Percentiles rank a stretch among this genome's conserved stretches.
phyloP scores from a whole-genome alignment of 2,797 vertebrate species.

The Schizopygopsis pylzovi region DNA sequence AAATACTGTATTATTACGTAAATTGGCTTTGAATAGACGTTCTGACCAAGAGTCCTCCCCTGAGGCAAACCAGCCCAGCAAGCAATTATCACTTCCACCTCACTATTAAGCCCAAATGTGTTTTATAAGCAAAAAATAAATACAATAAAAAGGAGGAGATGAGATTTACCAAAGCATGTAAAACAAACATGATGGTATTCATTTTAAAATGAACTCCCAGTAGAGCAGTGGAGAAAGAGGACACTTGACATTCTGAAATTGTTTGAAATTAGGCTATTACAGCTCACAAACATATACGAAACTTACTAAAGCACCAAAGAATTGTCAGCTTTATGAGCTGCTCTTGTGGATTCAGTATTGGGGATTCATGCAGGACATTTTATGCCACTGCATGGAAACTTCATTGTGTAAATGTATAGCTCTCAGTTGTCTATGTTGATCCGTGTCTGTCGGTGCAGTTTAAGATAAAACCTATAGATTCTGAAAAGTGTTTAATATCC shows the following conservation, averaged over 20 bases:
- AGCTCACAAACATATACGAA: background rate
- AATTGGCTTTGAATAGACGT: slow-evolving; percentile 32
- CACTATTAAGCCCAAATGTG: slow-evolving; percentile 3
- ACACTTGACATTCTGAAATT: background rate
- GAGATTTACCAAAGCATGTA: background rate
- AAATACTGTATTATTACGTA: background rate
- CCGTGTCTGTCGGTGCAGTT: background rate
- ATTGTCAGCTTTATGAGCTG: background rate
- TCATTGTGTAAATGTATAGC: background rate
- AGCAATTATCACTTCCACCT: slow-evolving; percentile 31
- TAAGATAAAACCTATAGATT: background rate
- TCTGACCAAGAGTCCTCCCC: slow-evolving; percentile 3
- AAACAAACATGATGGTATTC: background rate
- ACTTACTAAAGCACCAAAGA: background rate
- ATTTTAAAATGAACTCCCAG: slow-evolving; percentile 12
- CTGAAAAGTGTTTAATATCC: background rate
- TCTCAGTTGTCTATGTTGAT: background rate
- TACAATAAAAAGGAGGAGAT: no score
- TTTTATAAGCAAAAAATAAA: background rate
- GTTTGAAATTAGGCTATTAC: background rate
- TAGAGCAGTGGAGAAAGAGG: background rate
- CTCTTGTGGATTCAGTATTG: background rate
- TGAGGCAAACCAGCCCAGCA: background rate
- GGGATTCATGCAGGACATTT: background rate
- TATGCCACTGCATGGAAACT: background rate